Evolutionary conservation across 2,888 invertebrate species (phyloP).

Genomic region (Tiliacea aurago): DNA sequence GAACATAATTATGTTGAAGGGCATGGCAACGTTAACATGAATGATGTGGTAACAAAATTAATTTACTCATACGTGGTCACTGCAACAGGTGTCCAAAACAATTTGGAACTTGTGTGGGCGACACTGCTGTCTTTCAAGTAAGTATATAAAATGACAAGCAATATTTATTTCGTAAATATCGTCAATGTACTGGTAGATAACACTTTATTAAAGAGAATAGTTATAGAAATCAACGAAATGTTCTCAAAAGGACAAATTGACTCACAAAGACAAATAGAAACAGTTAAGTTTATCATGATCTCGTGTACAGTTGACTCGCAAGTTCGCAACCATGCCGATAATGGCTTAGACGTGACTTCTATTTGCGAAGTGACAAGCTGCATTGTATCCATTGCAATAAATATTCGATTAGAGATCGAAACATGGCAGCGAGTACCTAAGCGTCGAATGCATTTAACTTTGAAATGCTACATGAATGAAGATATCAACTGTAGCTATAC

Average conservation of each 20-base stretch:
- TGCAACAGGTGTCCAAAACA: constrained; percentile 69
- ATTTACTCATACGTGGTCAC: constrained; percentile 55
- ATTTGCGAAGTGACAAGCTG: constrained; percentile 67
- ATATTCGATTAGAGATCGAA: constrained; percentile 61
- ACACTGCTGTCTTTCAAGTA: constrained; percentile 49
- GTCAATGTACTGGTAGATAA: neutral
- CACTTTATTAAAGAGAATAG: constrained; percentile 4
- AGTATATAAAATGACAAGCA: constrained; percentile 19
- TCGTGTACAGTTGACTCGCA: constrained; percentile 69
- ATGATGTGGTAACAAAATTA: constrained; percentile 54
- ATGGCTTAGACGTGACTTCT: constrained; percentile 79
- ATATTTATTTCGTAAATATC: constrained; percentile 32
- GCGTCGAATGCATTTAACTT: constrained; percentile 28
- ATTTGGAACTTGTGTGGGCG: constrained; percentile 64
- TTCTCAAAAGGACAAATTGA: constrained; percentile 55
- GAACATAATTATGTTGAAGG: constrained; percentile 25
- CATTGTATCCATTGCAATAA: constrained; percentile 58
- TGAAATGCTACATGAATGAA: constrained; percentile 47
- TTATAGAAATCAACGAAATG: constrained; percentile 26
- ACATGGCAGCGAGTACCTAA: constrained; percentile 33
- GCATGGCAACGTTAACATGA: constrained; percentile 39
- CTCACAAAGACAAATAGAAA: constrained; percentile 67
- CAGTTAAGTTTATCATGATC: constrained; percentile 63
- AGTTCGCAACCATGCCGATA: constrained; percentile 73
- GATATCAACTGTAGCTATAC: constrained; percentile 40